Evolutionary conservation across 2,797 vertebrate genomes (phyloP), one percentile per base, ranked within the genome.

Genomic region (Hydrocynus forskahlii): DNA sequence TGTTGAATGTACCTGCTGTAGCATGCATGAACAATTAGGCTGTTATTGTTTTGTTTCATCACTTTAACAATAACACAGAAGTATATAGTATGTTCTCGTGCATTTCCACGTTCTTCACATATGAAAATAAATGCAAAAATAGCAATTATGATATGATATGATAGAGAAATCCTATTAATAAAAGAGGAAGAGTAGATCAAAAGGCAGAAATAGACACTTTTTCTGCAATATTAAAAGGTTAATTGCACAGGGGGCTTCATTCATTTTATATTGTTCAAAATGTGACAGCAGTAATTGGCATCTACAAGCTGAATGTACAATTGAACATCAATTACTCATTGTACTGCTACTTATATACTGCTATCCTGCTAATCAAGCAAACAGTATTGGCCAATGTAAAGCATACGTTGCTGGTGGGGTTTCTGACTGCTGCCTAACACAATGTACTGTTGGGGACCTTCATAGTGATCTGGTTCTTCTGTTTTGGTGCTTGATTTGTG

Each of bases 301-400:
- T 23, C 48, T 63, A 62, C 19, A 55, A 52, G 57, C 71, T 57
- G 57, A 75, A 79, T 83, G 77, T 75, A 60, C 62, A 40, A 38
- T 23, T 7, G 59, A n/a, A 12, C 67, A 78, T 79, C 60, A 74
- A 60, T 78, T 50, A 78, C 76, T 76, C 23, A 77, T n/a, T 19
- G 9, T 16, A 25, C 62, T 29, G 25, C 2, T 23, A 68, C 14
- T 19, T 13, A 78, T 50, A 43, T 70, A 45, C 23, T 70, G 25
- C n/a, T 35, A 45, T 9, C 40, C 67, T 16, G 12, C 45, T 52
- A 54, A 54, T 55, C 52, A 72, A 38, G 52, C 17, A 38, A 72
- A 72, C 50, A 72, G 23, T 72, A 10, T 35, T n/a, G 4, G 8
- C 45, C 10, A 48, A 4, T 48, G 45, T 48, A 72, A 19, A 52